These are phyloP conservation scores for Sebastes hubbsi DNA, from an alignment of 2,797 vertebrate species.

Conservation along the genomic window DNA sequence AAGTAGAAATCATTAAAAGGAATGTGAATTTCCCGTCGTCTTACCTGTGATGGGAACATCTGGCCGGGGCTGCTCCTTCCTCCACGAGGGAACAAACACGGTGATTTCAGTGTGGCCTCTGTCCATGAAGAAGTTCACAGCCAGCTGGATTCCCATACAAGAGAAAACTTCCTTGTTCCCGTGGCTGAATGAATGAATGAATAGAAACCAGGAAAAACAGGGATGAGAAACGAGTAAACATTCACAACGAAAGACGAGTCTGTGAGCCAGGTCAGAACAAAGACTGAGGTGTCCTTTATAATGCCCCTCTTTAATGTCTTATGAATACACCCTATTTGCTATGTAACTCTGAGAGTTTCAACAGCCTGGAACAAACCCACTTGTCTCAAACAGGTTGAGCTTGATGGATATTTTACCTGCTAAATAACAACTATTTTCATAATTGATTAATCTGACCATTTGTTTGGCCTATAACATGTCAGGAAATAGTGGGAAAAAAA, in stretches of 20 bases:
- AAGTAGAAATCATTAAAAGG: neutral
- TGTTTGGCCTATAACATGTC: neutral
- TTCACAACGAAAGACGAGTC: no score
- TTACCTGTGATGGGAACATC: slow-evolving; percentile 96
- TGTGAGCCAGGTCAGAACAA: neutral
- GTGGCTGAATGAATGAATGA: slow-evolving; percentile 80
- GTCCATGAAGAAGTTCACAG: slow-evolving; percentile 94
- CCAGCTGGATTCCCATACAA: slow-evolving; percentile 94
- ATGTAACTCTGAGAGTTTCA: neutral
- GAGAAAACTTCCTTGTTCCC: slow-evolving; percentile 99
- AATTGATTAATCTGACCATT: neutral
- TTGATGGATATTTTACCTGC: neutral
- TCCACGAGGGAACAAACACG: slow-evolving; percentile 96
- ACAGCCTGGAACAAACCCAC: neutral
- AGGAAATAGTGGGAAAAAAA: neutral
- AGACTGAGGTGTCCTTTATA: neutral
- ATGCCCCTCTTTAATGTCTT: neutral
- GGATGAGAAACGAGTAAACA: neutral
- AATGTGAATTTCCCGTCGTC: neutral
- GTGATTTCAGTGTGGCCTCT: slow-evolving; percentile 93
- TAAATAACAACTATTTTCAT: neutral
- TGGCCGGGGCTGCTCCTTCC: slow-evolving; percentile 94
- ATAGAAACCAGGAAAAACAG: neutral
- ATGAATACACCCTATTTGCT: neutral
- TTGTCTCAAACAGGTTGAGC: neutral